phyloP scores from a whole-genome alignment of 2,888 invertebrate species.

The Diarsia brunnea region DNA sequence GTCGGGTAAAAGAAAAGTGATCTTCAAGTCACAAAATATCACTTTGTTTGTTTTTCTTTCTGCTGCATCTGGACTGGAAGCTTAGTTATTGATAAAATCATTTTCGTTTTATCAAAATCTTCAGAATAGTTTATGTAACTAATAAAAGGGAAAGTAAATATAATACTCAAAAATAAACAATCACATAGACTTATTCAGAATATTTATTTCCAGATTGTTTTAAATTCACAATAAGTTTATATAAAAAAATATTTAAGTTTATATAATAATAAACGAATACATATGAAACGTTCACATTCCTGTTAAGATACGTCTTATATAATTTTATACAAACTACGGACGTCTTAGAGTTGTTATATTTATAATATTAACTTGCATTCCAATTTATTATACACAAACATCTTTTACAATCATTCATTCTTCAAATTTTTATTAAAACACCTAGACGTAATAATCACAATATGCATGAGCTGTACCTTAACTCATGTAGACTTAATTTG shows the following conservation, averaged over 20 bases:
- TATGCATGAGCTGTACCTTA: constrained; percentile 79
- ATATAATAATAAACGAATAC: constrained; percentile 74
- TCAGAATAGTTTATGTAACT: background rate
- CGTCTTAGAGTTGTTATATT: constrained; percentile 71
- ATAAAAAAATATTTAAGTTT: constrained; percentile 76
- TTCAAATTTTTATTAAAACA: constrained; percentile 65
- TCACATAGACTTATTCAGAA: constrained; percentile 52
- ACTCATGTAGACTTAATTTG: constrained; percentile 87
- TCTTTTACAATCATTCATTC: constrained; percentile 67
- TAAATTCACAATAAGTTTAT: constrained; percentile 65
- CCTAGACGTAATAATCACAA: constrained; percentile 81
- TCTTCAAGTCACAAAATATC: no score
- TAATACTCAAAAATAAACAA: constrained; percentile 11
- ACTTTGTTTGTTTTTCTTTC: no score
- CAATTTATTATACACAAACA: constrained; percentile 70
- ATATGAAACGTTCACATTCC: constrained; percentile 66
- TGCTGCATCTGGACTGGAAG: no score
- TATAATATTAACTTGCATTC: constrained; percentile 69
- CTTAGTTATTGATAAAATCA: no score
- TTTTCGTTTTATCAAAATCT: background rate
- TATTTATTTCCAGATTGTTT: constrained; percentile 68
- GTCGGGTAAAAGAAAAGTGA: no score
- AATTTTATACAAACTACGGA: constrained; percentile 76
- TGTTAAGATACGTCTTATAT: constrained; percentile 65
- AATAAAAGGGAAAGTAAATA: background rate